Percentiles rank a stretch among this genome's conserved stretches.
Evolutionary conservation across 2,113 vertebrate genomes (phyloP).

Genomic region (Burhinus bistriatus): DNA sequence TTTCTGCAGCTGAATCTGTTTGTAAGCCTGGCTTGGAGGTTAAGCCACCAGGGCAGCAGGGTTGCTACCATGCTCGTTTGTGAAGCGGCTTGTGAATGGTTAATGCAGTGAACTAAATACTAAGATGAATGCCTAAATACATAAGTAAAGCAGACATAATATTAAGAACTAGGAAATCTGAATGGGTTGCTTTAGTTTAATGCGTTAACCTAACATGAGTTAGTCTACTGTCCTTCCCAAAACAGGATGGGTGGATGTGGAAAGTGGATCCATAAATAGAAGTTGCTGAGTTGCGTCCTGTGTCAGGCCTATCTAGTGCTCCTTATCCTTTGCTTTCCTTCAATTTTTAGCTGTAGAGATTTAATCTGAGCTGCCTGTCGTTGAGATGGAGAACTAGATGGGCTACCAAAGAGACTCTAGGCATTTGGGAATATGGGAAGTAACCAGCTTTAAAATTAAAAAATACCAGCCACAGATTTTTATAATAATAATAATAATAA

Average conservation of each 20-base stretch:
- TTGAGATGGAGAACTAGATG: neutral
- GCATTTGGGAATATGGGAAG: neutral
- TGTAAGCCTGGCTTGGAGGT: neutral
- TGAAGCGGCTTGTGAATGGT: neutral
- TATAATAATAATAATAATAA: neutral
- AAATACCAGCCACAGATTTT: neutral
- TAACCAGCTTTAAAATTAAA: neutral
- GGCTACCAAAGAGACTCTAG: neutral
- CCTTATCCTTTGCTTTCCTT: neutral
- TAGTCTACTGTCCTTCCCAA: neutral
- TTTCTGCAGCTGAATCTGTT: neutral
- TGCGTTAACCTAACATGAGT: neutral
- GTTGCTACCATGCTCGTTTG: neutral
- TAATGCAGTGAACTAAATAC: neutral
- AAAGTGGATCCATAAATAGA: slow-evolving; percentile 36
- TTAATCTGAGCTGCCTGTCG: neutral
- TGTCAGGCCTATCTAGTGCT: neutral
- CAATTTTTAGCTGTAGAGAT: neutral
- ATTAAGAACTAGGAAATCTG: neutral
- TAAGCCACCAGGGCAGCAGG: neutral
- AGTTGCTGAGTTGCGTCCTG: slow-evolving; percentile 15
- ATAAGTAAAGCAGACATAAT: neutral
- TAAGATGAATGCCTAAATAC: neutral
- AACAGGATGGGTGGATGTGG: slow-evolving; percentile 29
- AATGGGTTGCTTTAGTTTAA: neutral